Evolutionary conservation across 1,140 invertebrate species (phyloP), one percentile per base, ranked within the genome.

Genomic region (Heterodera schachtii): DNA sequence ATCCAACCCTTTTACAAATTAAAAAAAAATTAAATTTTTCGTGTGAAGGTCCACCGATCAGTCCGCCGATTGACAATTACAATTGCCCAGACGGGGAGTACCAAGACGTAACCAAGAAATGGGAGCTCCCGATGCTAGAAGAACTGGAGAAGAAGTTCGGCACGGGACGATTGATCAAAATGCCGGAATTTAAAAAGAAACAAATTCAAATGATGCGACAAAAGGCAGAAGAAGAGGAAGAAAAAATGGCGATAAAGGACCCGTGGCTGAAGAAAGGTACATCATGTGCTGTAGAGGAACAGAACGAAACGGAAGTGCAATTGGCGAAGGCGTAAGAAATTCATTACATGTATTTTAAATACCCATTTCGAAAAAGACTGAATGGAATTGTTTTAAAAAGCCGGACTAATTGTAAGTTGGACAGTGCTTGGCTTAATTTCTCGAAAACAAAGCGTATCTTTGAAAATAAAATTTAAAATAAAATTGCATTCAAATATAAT

Each of bases 11-110:
- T 31, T 31, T 69, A 21, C 41, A 43, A 69, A 31, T 31, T 31
- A 31, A 31, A 31, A 31, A 31, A 31, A 31, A 31, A 31, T 31
- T 31, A 31, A 31, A 31, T 31, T 31, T 31, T 69, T 69, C 6
- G 7, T 41, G 13, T 16, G 43, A 70, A 78, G 77, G 77, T 13
- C 90, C 90, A 4, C 49, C 87, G 3, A 49, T 88, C 43, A 90
- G 90, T 9, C 88, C 90, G 8, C 90, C 90, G 9, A 86, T 90
- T 16, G 79, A 84, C 44, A 84, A 86, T 11, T 91, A 91, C 82
- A 80, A 81, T 16, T 69, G 86, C 73, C 88, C 88, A 19, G 90
- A 91, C 86, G 90, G 90, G 67, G 89, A 91, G 60, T 91, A 78
- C 41, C 13, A 66, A 11, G 77, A 78, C 31, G 31, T 46, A 31